A percentile compares a stretch with the other conserved stretches of the same genome.
phyloP scores from a whole-genome alignment of 2,888 invertebrate genomes.

The Xestia xanthographa region DNA sequence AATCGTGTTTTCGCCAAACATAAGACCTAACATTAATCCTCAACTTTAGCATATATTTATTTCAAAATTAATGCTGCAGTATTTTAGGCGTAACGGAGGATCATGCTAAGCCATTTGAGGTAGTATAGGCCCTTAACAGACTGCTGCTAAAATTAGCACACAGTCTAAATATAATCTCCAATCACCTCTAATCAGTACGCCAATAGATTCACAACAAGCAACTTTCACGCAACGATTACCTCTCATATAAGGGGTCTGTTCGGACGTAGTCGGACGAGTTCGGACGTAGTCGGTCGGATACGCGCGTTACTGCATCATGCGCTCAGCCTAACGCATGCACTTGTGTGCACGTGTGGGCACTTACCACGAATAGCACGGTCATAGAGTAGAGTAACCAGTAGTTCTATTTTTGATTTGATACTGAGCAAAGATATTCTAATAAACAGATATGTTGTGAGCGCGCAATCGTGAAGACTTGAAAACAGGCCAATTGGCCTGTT shows the following conservation, averaged over 20 bases:
- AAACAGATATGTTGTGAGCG: too few relatives aligned
- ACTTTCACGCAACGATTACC: constrained; percentile 33
- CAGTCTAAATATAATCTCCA: constrained; percentile 4
- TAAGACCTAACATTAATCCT: too few relatives aligned
- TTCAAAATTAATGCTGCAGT: too few relatives aligned
- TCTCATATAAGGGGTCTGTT: constrained; percentile 36
- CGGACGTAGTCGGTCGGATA: constrained; percentile 24
- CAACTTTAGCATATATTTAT: too few relatives aligned
- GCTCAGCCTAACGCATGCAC: constrained; percentile 57
- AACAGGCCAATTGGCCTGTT: too few relatives aligned
- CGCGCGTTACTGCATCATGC: constrained; percentile 59
- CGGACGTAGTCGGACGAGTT: constrained; percentile 20
- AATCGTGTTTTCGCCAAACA: too few relatives aligned
- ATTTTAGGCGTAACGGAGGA: too few relatives aligned
- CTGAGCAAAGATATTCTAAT: too few relatives aligned
- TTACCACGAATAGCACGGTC: neutral
- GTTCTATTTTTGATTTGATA: neutral
- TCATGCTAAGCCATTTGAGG: too few relatives aligned
- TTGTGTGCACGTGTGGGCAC: constrained; percentile 40
- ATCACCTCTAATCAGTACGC: constrained; percentile 19
- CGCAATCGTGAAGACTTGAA: too few relatives aligned
- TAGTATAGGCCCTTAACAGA: neutral
- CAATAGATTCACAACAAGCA: constrained; percentile 22
- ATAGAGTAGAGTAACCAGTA: constrained; percentile 6
- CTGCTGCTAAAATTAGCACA: neutral